Conservation (phyloP, 2,797 vertebrate genomes). For the Argya squamiceps region DNA sequence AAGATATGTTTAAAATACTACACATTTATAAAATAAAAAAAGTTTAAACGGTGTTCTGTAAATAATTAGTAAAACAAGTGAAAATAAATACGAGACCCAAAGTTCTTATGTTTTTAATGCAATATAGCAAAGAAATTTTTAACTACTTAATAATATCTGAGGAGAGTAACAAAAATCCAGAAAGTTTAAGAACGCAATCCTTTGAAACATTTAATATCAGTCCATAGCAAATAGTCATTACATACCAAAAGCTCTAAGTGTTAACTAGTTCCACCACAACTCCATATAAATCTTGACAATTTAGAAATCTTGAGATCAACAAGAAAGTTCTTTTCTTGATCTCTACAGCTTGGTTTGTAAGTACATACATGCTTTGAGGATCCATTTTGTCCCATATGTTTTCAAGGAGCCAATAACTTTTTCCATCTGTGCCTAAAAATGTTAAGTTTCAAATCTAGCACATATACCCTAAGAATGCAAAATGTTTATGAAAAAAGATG, state of each 20-base stretch:
- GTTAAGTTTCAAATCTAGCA: constrained; percentile 76
- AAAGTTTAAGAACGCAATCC: constrained; percentile 90
- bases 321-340: constrained; percentile 75
- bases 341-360: constrained; percentile 86
- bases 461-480: constrained; percentile 70
- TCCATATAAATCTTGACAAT: constrained; percentile 82
- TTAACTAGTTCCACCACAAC: constrained; percentile 87
- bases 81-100: constrained; percentile 88
- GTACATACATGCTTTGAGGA: constrained; percentile 77
- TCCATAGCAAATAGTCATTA: constrained; percentile 95
- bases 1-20: constrained; percentile 81
- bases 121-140: constrained; percentile 94
- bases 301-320: constrained; percentile 80
- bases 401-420: constrained; percentile 76
- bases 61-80: constrained; percentile 83
- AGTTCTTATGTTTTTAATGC: constrained; percentile 97
- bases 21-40: constrained; percentile 82
- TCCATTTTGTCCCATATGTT: constrained; percentile 67
- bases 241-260: constrained; percentile 90
- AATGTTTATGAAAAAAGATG: constrained; percentile 67
- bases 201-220: constrained; percentile 94
- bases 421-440: constrained; percentile 80
- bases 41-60: constrained; percentile 78
- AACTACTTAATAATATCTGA: constrained; percentile 86
- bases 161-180: constrained; percentile 90